These are phyloP conservation scores for Metopolophium dirhodum DNA, from an alignment of 1,140 invertebrate species.

Conservation along the genomic window DNA sequence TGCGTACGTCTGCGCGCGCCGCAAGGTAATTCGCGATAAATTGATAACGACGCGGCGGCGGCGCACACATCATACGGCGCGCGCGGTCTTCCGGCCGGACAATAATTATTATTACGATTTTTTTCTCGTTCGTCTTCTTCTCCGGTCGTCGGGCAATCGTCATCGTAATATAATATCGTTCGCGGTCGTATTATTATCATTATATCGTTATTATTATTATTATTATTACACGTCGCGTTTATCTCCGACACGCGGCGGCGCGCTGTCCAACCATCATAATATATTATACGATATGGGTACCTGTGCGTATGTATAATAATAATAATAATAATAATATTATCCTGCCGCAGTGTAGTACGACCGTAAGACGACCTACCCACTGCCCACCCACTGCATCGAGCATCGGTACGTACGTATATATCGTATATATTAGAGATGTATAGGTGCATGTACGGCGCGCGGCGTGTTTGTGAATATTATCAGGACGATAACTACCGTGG, in stretches of 20 bases:
- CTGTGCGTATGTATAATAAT: neutral
- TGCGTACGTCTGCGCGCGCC: neutral
- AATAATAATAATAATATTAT: neutral
- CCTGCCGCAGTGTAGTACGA: neutral
- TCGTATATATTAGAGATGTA: neutral
- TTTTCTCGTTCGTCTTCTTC: neutral
- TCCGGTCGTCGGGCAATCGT: neutral
- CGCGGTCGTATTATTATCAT: neutral
- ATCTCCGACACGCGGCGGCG: neutral
- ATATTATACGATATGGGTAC: neutral
- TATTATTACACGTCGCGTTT: slow-evolving; percentile 15
- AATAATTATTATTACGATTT: neutral
- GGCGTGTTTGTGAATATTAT: neutral
- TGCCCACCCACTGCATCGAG: too few species aligned
- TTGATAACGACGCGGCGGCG: neutral
- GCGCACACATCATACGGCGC: neutral
- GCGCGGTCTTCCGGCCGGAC: neutral
- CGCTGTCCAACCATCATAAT: neutral
- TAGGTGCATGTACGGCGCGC: neutral
- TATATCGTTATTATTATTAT: neutral
- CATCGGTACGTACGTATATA: neutral
- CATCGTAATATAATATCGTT: slow-evolving; percentile 16
- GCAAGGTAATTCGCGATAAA: neutral
- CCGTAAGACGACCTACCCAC: neutral
- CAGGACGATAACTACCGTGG: neutral